These are phyloP conservation scores for Lumbricus terrestris DNA, from an alignment of 2,888 invertebrate genomes.

Conservation along the genomic window DNA sequence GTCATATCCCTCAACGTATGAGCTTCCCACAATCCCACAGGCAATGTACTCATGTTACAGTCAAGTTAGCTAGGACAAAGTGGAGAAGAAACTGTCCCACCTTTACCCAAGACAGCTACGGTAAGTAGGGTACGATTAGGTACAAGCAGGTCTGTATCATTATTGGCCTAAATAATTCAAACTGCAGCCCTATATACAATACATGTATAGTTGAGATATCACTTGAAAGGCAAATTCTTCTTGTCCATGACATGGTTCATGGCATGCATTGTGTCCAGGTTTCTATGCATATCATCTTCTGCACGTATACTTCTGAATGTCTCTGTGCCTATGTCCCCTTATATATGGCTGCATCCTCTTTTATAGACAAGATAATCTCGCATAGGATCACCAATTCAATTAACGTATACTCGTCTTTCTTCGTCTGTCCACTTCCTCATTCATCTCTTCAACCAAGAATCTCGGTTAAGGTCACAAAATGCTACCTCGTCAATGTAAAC, in stretches of 20 bases:
- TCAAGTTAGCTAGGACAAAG: no score
- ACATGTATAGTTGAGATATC: background rate
- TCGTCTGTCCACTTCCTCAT: background rate
- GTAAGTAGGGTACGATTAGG: no score
- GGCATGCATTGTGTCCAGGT: background rate
- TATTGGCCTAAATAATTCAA: background rate
- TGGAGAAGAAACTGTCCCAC: no score
- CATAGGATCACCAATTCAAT: background rate
- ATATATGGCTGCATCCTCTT: background rate
- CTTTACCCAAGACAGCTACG: no score
- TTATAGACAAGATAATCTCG: background rate
- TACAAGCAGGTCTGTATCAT: background rate
- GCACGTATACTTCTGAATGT: background rate
- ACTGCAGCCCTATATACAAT: no score
- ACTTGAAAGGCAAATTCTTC: background rate
- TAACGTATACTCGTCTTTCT: background rate
- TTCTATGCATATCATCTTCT: background rate
- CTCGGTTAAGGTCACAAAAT: background rate
- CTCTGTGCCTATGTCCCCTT: background rate
- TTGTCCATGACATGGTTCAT: background rate
- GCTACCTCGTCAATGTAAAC: background rate
- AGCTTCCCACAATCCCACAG: no score
- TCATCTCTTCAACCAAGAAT: background rate
- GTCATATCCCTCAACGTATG: no score
- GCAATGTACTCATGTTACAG: no score